These are phyloP conservation scores for Podiceps cristatus DNA, from an alignment of 2,113 vertebrate genomes.

Conservation along the genomic window DNA sequence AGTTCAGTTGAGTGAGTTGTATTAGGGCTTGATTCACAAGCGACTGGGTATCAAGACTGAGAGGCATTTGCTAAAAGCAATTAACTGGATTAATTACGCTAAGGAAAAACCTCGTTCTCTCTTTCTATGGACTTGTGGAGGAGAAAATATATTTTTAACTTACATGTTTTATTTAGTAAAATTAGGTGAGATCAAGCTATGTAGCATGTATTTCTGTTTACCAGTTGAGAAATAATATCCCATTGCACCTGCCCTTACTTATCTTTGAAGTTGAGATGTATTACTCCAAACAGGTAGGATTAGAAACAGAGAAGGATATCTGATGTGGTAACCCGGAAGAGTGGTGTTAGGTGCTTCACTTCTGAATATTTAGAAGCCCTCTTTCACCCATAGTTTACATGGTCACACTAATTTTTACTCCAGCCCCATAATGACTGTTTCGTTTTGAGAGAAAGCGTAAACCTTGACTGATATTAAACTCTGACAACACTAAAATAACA, in stretches of 20 bases:
- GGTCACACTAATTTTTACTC: background rate
- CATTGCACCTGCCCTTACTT: background rate
- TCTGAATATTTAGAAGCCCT: background rate
- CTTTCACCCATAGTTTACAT: background rate
- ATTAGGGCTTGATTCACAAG: background rate
- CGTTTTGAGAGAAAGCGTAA: background rate
- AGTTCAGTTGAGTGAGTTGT: background rate
- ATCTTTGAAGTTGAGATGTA: background rate
- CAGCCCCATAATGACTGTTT: background rate
- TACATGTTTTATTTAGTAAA: background rate
- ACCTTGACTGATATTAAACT: background rate
- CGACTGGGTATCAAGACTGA: background rate
- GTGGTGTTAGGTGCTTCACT: background rate
- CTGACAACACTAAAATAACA: background rate
- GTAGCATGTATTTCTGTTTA: background rate
- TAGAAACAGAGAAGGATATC: background rate
- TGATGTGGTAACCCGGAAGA: conserved; percentile 10
- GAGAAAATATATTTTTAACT: background rate
- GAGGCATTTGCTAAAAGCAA: background rate
- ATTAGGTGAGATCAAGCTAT: background rate
- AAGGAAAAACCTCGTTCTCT: background rate
- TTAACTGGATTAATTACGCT: background rate
- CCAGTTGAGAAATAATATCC: background rate
- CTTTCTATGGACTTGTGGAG: background rate
- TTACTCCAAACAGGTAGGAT: background rate